Evolutionary conservation across 2,113 vertebrate species (phyloP).

Genomic region (Corydoras maculifer): DNA sequence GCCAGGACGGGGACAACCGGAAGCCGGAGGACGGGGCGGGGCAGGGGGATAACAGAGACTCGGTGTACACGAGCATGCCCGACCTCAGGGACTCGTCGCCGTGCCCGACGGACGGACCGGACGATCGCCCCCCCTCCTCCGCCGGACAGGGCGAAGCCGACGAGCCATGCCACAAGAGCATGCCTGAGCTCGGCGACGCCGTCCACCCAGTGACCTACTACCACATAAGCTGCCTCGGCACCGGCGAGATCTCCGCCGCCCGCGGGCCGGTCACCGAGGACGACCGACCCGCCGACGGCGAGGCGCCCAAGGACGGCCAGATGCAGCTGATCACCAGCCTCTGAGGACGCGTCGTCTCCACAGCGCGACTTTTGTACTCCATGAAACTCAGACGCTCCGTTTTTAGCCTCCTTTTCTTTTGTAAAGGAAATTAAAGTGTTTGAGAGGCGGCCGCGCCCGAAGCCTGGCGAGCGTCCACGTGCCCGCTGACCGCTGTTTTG

Average conservation of each 20-base stretch:
- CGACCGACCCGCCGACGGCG: conserved; percentile 76
- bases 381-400: conserved; percentile 1
- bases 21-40: conserved; percentile 44
- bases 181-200: conserved; percentile 90
- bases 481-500: no score
- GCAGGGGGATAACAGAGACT: conserved; percentile 94
- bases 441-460: no score
- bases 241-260: conserved; percentile 86
- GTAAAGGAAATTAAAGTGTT: no score
- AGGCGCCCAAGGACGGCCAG: conserved; percentile 84
- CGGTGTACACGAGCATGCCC: conserved; percentile 97
- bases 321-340: conserved; percentile 99
- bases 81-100: conserved; percentile 94
- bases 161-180: conserved; percentile 92
- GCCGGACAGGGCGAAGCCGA: conserved; percentile 78
- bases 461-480: no score
- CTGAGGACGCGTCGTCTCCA: conserved; percentile 57
- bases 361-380: conserved; percentile 1
- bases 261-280: conserved; percentile 77
- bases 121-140: conserved; percentile 75
- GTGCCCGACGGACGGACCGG: conserved; percentile 67
- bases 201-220: conserved; percentile 88
- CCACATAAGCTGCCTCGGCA: conserved; percentile 91
- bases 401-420: background rate
- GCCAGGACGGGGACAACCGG: conserved; percentile 69